These are phyloP conservation scores for Forbesichthys agassizii DNA, from an alignment of 2,113 vertebrate species.

Conservation along the genomic window DNA sequence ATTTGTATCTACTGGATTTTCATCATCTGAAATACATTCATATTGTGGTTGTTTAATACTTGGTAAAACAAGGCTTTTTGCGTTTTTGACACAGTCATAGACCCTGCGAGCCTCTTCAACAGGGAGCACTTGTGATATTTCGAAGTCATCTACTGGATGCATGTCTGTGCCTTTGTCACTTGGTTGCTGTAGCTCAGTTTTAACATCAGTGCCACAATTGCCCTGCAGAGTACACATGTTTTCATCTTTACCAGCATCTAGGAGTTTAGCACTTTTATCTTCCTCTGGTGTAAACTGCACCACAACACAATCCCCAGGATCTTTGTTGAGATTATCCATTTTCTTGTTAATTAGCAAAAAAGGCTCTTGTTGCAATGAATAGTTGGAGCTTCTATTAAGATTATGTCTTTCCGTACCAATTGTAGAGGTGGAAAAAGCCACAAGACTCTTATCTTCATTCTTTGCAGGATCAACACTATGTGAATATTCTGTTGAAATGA, in stretches of 20 bases:
- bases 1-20: not conserved
- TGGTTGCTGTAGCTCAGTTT: not conserved
- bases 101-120: too few relatives aligned
- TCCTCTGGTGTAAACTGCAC: not conserved
- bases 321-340: constrained; percentile 2
- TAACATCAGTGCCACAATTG: not conserved
- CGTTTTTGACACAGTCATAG: not conserved
- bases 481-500: constrained; percentile 43
- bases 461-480: constrained; percentile 7
- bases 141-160: too few relatives aligned
- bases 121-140: too few relatives aligned
- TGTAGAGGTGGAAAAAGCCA: not conserved
- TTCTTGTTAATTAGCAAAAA: not conserved
- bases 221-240: not conserved
- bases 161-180: not conserved
- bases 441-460: constrained; percentile 13
- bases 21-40: constrained; percentile 43
- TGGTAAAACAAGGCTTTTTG: not conserved
- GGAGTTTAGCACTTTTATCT: not conserved
- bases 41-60: not conserved
- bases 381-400: not conserved
- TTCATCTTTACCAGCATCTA: not conserved
- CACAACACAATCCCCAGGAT: not conserved
- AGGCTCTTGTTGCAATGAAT: not conserved
- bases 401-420: not conserved